Percentiles rank a stretch among this genome's conserved stretches.
Conservation (phyloP, 1,140 invertebrate genomes). For the Cryptotermes secundus region DNA sequence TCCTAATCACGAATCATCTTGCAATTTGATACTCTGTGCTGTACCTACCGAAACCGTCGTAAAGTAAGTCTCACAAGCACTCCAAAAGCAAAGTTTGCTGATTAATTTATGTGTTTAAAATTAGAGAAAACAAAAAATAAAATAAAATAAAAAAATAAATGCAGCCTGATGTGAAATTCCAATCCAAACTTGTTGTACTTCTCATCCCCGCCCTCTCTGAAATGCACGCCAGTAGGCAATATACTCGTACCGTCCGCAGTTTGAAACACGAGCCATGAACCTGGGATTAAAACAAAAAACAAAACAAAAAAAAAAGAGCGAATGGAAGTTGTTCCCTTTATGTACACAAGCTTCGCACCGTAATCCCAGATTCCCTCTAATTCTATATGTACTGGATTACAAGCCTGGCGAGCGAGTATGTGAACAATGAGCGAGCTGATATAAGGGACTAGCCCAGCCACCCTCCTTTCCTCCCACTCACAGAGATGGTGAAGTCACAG, state of each 20-base stretch:
- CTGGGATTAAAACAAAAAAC: neutral
- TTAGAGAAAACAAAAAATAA: no score
- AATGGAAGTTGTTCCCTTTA: neutral
- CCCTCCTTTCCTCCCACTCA: neutral
- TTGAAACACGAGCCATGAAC: conserved; percentile 1
- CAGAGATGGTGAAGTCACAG: neutral
- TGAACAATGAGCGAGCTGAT: neutral
- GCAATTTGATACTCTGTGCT: no score
- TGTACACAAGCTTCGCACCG: neutral
- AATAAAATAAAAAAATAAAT: no score
- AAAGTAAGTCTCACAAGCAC: no score
- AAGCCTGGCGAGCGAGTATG: neutral
- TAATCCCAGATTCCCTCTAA: neutral
- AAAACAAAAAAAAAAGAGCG: neutral
- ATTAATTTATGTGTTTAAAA: no score
- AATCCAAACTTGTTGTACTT: no score
- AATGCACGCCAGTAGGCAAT: neutral
- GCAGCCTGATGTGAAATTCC: neutral
- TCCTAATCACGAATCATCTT: no score
- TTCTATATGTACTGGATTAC: conserved; percentile 6
- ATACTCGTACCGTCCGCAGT: neutral
- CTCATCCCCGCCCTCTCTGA: no score
- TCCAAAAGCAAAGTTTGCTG: no score
- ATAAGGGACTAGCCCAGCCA: neutral
- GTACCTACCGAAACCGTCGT: no score